phyloP scores from a whole-genome alignment of 2,888 invertebrate species.

The Brenthis hecate region DNA sequence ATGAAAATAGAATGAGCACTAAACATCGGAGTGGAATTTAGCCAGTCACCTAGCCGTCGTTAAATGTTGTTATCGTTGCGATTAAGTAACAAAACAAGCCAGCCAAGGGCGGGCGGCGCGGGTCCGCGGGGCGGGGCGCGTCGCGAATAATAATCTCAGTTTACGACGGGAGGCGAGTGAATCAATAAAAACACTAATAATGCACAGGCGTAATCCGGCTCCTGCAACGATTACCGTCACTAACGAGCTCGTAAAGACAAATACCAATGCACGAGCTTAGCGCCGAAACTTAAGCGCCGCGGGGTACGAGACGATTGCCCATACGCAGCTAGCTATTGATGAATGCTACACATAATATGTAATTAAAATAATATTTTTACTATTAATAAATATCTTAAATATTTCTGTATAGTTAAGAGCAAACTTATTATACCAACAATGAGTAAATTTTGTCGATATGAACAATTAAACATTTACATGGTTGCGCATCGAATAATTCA shows the following conservation, averaged over 20 bases:
- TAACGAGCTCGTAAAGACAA: conserved; percentile 81
- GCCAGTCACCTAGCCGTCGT: conserved; percentile 82
- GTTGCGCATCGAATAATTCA: too few species aligned
- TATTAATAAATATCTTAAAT: neutral
- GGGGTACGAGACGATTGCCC: conserved; percentile 33
- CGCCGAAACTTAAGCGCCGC: conserved; percentile 48
- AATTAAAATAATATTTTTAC: neutral
- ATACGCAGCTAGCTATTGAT: conserved; percentile 25
- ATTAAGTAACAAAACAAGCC: conserved; percentile 81
- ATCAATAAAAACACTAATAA: conserved; percentile 83
- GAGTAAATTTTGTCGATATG: too few species aligned
- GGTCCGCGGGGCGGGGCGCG: conserved; percentile 52
- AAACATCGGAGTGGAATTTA: conserved; percentile 81
- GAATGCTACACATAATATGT: too few species aligned
- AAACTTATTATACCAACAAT: too few species aligned
- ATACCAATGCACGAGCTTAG: conserved; percentile 77
- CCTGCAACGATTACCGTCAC: conserved; percentile 80
- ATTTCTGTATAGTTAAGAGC: neutral
- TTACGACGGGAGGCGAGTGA: conserved; percentile 82
- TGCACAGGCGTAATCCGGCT: conserved; percentile 79
- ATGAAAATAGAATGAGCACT: conserved; percentile 83
- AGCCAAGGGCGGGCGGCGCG: conserved; percentile 58
- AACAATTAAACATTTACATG: too few species aligned
- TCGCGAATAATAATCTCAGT: conserved; percentile 82
- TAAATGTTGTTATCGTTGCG: conserved; percentile 81